Base-by-base conservation (phyloP, 1,140 invertebrate species). In the Drosophila murphyi region DNA sequence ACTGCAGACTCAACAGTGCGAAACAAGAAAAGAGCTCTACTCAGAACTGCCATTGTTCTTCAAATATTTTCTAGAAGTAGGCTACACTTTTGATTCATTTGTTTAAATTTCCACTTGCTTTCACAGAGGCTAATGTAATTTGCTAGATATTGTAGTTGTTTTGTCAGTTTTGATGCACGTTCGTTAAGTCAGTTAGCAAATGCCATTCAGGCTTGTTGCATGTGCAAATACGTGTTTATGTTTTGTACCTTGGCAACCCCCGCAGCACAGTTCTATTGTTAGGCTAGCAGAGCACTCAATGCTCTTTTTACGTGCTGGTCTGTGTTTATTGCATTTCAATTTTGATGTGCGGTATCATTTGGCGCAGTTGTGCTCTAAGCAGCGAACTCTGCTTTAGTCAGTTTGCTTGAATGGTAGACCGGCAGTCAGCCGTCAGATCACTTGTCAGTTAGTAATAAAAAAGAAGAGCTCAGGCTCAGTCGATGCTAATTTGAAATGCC, bases 291-390 rank as follows among this genome's bases (percentile, higher is more conserved):
- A 12, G 12, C 12, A 12, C 12, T 12, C 12, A 12, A 3, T 39
- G 20, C 32, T 37, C 31, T 57, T 72, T 34, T 67, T 74, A 76
- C 78, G 32, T 10, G 56, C 52, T 52, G 37, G 64, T 75, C 63
- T 68, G 76, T 68, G 62, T 71, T 87, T 88, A 87, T 88, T 82
- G 76, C 83, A 88, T 71, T 88, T 88, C 76, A 57, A 69, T 88
- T 87, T 74, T 88, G 82, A 87, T 87, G 82, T 76, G 69, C 55
- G 60, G 67, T 48, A 69, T 88, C 76, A 87, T 70, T 71, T 82
- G 76, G 64, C 43, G 31, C 55, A 57, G 34, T 52, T 69, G 51
- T 59, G 55, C 32, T 34, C 48, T 45, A 60, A 32, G 20, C 65
- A 57, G 39, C 34, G 31, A 41, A 35, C 2, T 5, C 41, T 35